phyloP scores from a whole-genome alignment of 2,888 invertebrate species.

The Cheilosia pagana region DNA sequence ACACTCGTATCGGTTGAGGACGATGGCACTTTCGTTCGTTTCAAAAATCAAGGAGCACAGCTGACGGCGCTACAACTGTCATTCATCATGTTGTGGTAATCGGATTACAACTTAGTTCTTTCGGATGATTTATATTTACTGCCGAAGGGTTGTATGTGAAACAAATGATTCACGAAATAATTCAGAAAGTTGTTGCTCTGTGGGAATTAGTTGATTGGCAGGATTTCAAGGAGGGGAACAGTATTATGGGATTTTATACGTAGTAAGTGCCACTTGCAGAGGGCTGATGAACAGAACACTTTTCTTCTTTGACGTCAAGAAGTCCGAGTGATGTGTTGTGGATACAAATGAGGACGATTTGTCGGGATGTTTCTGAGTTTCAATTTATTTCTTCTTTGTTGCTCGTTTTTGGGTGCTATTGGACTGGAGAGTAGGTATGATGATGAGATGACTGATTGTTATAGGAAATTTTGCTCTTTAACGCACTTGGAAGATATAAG shows the following conservation, averaged over 20 bases:
- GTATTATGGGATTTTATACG: no score
- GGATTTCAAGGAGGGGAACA: slow-evolving; percentile 1
- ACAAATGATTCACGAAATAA: slow-evolving; percentile 20
- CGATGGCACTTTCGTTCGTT: background rate
- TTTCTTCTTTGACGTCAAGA: slow-evolving; percentile 3
- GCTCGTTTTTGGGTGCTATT: background rate
- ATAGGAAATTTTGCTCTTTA: no score
- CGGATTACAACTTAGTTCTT: slow-evolving; percentile 52
- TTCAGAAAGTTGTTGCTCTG: slow-evolving; percentile 15
- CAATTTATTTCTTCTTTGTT: background rate
- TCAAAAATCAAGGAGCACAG: slow-evolving; percentile 3
- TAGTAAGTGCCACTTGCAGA: background rate
- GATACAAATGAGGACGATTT: slow-evolving; percentile 3
- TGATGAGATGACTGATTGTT: background rate
- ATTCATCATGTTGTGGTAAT: slow-evolving; percentile 48
- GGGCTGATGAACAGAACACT: background rate
- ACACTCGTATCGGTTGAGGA: background rate
- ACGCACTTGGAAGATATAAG: no score
- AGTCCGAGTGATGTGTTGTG: slow-evolving; percentile 5
- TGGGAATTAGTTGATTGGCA: slow-evolving; percentile 33
- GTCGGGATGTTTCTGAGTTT: background rate
- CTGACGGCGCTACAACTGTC: slow-evolving; percentile 19
- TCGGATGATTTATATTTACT: slow-evolving; percentile 48
- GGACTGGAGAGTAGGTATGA: background rate
- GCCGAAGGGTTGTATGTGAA: background rate